Evolutionary conservation across 1,140 invertebrate genomes (phyloP), one percentile per base, ranked within the genome.

Genomic region (Polypedilum vanderplanki): DNA sequence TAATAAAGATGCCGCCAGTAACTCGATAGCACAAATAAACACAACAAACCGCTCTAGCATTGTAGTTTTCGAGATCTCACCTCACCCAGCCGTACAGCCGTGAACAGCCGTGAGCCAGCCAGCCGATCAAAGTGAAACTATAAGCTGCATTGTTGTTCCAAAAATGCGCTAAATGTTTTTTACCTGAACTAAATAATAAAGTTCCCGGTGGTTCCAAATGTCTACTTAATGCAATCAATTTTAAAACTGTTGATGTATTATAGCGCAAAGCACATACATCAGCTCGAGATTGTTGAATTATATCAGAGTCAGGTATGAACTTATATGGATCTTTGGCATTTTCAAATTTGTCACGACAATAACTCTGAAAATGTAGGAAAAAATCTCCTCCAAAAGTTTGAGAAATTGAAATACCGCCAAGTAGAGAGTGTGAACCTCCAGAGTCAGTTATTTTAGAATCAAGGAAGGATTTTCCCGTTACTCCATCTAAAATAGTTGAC

Each of bases 241-340:
- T 88, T 17, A 87, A 87, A 41, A 88, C 85, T 46, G 89, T 81
- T 73, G 88, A 86, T 57, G 87, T 84, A 79, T 93, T 91, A 77
- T 91, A 93, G n/a, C 90, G 81, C 10, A 92, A 78, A 78, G 86
- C 86, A 79, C 92, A 94, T 15, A 92, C 84, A 81, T 93, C 90
- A 0, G 89, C 86, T 5, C 87, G 81, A 74, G 86, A 88, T 80
- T 90, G 85, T 18, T 88, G 83, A 76, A 88, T 85, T 1, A 89
- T 84, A 77, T 86, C 88, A 75, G 88, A 88, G 5, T 86, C 89
- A 86, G 76, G 86, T 80, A 75, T 93, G 80, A 76, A 94, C 79
- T 64, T 88, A 83, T 80, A 88, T 81, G 24, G 92, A 90, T 77
- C 86, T 88, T 83, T 86, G 83, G 20, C 92, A 70, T 70, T 70